These are phyloP conservation scores for Luffia ferchaultella DNA, from an alignment of 2,888 invertebrate species.

Conservation along the genomic window DNA sequence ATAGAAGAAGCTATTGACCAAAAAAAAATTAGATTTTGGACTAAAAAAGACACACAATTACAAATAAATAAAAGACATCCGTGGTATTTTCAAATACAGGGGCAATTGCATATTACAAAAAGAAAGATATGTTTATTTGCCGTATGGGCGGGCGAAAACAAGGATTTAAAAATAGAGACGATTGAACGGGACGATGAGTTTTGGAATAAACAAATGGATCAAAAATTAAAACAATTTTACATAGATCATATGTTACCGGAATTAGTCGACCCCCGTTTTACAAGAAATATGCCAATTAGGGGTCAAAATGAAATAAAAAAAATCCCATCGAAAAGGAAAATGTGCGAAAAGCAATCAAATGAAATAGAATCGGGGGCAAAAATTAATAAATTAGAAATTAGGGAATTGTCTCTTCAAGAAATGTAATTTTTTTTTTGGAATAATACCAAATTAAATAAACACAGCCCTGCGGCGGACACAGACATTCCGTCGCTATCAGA, in stretches of 20 bases:
- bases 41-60: conserved; percentile 7
- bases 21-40: not conserved
- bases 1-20: conserved; percentile 1
- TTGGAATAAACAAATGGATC: not conserved
- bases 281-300: not conserved
- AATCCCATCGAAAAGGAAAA: no score
- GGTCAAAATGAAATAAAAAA: no score
- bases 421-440: no score
- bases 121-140: not conserved
- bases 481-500: no score
- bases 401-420: no score
- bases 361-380: no score
- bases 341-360: no score
- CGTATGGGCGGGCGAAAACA: not conserved
- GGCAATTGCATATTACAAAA: conserved; percentile 13
- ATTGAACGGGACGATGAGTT: not conserved
- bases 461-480: no score
- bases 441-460: no score
- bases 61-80: conserved; percentile 10
- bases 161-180: not conserved
- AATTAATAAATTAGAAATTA: no score
- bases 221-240: not conserved
- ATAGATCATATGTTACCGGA: not conserved
- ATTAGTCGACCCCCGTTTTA: not conserved
- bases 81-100: conserved; percentile 15